phyloP scores from a whole-genome alignment of 2,797 vertebrate species.

The Bryconaethiops microstoma region DNA sequence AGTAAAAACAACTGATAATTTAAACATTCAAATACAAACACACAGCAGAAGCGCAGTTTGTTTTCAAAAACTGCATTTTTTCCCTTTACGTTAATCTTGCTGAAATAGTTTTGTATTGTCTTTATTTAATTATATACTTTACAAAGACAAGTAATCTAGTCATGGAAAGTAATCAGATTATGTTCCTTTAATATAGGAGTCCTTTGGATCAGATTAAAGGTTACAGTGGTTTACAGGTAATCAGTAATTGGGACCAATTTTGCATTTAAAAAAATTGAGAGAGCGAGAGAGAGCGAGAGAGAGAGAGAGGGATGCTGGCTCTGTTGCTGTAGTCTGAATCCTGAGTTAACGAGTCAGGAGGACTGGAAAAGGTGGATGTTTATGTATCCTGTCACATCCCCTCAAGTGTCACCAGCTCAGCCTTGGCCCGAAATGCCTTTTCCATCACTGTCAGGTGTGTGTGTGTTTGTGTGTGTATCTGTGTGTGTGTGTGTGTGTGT shows the following conservation, averaged over 20 bases:
- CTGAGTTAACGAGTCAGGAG: constrained; percentile 17
- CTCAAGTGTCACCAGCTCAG: constrained; percentile 28
- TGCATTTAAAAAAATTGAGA: neutral
- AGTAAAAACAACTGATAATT: no score
- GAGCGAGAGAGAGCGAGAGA: neutral
- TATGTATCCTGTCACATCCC: constrained; percentile 40
- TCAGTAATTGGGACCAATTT: neutral
- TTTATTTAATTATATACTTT: no score
- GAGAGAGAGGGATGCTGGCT: constrained; percentile 4
- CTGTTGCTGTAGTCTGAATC: constrained; percentile 12
- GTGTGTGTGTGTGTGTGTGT: constrained; percentile 28
- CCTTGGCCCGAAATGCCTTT: constrained; percentile 46
- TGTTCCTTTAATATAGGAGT: neutral
- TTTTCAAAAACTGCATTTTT: no score
- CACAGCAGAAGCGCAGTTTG: no score
- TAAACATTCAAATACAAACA: no score
- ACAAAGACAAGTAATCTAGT: no score
- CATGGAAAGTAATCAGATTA: neutral
- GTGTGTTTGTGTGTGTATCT: constrained; percentile 26
- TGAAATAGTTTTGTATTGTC: no score
- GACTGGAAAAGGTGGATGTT: constrained; percentile 17
- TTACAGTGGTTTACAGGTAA: neutral
- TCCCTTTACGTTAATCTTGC: no score
- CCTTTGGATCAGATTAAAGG: neutral
- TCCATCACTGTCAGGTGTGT: constrained; percentile 17